phyloP scores from a whole-genome alignment of 2,113 vertebrate species.

The Cryptomyrus ogoouensis region DNA sequence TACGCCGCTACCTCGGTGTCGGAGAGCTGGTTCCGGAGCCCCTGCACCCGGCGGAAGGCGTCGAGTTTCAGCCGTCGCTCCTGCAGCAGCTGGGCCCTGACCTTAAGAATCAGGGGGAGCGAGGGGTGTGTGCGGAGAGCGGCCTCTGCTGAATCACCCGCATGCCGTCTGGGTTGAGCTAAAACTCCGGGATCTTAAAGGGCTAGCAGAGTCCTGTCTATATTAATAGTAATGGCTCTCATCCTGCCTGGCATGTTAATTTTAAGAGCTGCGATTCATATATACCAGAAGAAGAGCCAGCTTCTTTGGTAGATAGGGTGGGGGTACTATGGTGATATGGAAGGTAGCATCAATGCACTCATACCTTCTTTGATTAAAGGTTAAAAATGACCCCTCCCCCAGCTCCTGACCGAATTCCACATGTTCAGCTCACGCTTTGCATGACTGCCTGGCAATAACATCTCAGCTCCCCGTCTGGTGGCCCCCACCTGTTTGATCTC shows the following conservation, averaged over 20 bases:
- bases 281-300: neutral
- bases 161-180: neutral
- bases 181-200: neutral
- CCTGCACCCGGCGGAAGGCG: slow-evolving; percentile 58
- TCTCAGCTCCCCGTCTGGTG: neutral
- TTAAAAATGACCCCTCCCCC: neutral
- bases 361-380: neutral
- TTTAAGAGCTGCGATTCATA: neutral
- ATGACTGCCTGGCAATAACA: neutral
- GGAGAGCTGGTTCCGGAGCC: slow-evolving; percentile 55
- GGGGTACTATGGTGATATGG: neutral
- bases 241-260: neutral
- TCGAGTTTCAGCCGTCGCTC: slow-evolving; percentile 60
- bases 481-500: slow-evolving; percentile 53
- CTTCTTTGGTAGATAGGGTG: neutral
- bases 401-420: neutral
- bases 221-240: neutral
- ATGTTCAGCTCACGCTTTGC: neutral
- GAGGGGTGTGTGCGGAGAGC: neutral
- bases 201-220: neutral
- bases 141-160: neutral
- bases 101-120: slow-evolving; percentile 30
- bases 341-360: neutral
- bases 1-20: slow-evolving; percentile 28
- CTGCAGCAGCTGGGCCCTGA: slow-evolving; percentile 54